Evolutionary conservation across 1,140 invertebrate genomes (phyloP), one percentile per base, ranked within the genome.

Genomic region (Ceratosolen solmsi): DNA sequence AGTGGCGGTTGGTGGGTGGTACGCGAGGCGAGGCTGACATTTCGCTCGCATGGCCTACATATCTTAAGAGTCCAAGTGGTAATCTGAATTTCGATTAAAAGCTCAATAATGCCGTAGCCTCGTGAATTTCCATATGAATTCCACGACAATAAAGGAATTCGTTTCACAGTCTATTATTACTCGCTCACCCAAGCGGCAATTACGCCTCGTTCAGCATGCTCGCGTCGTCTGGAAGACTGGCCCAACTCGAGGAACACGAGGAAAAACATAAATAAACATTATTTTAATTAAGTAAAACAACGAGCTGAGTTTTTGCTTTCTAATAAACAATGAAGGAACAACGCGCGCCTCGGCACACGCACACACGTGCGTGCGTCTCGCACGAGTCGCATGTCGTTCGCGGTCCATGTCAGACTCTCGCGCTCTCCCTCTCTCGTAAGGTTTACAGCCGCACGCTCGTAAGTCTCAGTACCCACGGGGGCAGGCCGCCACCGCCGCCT

Each of bases 351-450:
- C 9, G 9, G 36, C 63, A 41, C 36, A 68, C 65, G 25, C 33
- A 2, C 60, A 33, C 13, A n/a, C n/a, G n/a, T n/a, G n/a, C n/a
- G n/a, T n/a, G 60, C 22, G 5, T 17, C 70, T 46, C 25, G 51
- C 33, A 46, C 25, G 54, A 74, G 54, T 60, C 56, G 75, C 75
- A 58, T 72, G 68, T 79, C 63, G 30, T 70, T 79, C 76, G 63
- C 27, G 77, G 75, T 68, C 20, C 65, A 22, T 27, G 27, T 11
- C 27, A 33, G 51, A 25, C 15, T 73, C 71, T 73, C 68, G 33
- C 68, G 3, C 15, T 2, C 33, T 33, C 30, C 2, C 41, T 49
- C 38, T 71, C n/a, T 46, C 63, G 20, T 38, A 68, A 77, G 36
- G 63, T 68, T 79, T 79, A 79, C 60, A 70, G 60, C 75, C 56